These are phyloP conservation scores for Anolis apletophallus DNA, from an alignment of 2,797 vertebrate genomes.

Conservation along the genomic window DNA sequence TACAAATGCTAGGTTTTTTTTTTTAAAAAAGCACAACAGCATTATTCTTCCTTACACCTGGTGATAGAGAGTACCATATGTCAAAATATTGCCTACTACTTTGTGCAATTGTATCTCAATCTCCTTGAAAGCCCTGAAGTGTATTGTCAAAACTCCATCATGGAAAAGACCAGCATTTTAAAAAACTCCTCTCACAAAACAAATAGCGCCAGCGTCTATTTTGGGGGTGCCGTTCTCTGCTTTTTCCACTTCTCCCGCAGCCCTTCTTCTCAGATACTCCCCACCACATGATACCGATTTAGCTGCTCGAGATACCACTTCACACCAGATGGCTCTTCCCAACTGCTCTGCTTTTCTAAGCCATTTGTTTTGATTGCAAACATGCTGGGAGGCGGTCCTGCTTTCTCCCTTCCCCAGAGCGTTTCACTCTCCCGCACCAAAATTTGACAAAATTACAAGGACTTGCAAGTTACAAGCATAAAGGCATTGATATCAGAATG, in stretches of 20 bases:
- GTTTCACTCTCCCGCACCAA: neutral
- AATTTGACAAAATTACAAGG: neutral
- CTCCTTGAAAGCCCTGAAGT: neutral
- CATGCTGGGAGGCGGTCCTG: neutral
- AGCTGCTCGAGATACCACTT: constrained; percentile 4
- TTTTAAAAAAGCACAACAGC: neutral
- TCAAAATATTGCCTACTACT: neutral
- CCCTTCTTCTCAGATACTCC: neutral
- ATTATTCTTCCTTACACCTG: neutral
- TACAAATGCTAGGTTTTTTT: neutral
- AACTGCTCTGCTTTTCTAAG: constrained; percentile 5
- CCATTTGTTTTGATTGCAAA: constrained; percentile 3
- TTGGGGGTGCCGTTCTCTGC: neutral
- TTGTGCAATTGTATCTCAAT: neutral
- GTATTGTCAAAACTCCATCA: neutral
- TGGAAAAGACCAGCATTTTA: neutral
- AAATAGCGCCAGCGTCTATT: neutral
- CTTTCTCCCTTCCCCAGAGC: neutral
- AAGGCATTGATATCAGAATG: neutral
- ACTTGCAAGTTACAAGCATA: neutral
- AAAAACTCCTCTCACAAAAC: neutral
- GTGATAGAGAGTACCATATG: neutral
- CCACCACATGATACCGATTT: neutral
- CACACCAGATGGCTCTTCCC: constrained; percentile 33
- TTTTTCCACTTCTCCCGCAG: constrained; percentile 8